Evolutionary conservation across 2,797 vertebrate species (phyloP).

Genomic region (Pempheris klunzingeri): DNA sequence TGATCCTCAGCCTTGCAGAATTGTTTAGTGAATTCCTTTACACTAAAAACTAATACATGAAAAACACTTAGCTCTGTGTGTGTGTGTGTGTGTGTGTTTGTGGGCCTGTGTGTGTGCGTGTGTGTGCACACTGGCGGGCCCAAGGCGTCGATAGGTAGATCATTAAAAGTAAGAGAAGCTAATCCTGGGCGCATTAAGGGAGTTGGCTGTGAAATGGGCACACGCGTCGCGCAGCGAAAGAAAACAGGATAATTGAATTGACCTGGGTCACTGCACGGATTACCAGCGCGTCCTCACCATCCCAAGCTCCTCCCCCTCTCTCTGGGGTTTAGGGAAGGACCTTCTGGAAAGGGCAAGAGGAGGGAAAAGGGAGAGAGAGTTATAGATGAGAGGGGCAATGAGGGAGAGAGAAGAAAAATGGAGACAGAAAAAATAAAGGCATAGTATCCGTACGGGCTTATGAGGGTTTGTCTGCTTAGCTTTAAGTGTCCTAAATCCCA

Average conservation of each 20-base stretch:
- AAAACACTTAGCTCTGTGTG: conserved; percentile 65
- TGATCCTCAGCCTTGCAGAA: conserved; percentile 58
- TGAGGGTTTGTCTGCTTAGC: conserved; percentile 55
- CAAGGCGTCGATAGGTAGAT: conserved; percentile 87
- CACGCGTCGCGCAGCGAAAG: conserved; percentile 83
- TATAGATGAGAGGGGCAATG: conserved; percentile 63
- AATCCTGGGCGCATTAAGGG: conserved; percentile 89
- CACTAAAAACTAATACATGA: conserved; percentile 58
- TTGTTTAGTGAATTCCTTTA: conserved; percentile 70
- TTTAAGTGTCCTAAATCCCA: conserved; percentile 52
- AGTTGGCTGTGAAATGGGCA: conserved; percentile 89
- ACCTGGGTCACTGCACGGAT: conserved; percentile 88
- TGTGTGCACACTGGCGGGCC: conserved; percentile 63
- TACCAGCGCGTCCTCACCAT: conserved; percentile 82
- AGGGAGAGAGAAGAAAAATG: conserved; percentile 34
- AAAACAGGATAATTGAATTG: conserved; percentile 92
- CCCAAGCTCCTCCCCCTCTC: conserved; percentile 78
- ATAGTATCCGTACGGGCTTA: conserved; percentile 42
- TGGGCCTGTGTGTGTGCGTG: conserved; percentile 22
- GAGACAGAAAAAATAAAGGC: conserved; percentile 36
- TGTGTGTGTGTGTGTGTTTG: conserved; percentile 20
- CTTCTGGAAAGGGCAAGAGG: conserved; percentile 79
- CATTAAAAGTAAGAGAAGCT: conserved; percentile 90
- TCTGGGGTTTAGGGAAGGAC: conserved; percentile 84
- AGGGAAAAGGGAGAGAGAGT: conserved; percentile 66